Percentiles rank a stretch among this genome's conserved stretches.
These are phyloP conservation scores for Ahaetulla prasina DNA, from an alignment of 2,113 vertebrate genomes.

Conservation along the genomic window DNA sequence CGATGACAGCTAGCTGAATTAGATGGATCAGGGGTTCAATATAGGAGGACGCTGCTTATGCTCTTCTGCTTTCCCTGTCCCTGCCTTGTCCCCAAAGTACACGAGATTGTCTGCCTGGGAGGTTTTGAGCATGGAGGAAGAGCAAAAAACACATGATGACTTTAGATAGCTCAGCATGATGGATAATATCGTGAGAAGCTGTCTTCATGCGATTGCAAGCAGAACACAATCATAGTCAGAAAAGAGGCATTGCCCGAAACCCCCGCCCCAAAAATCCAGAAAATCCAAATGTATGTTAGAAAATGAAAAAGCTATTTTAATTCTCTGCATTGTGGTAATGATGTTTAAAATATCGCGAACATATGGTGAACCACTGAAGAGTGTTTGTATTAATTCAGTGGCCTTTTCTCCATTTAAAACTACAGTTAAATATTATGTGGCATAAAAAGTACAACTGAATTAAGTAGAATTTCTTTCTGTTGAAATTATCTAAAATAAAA, in stretches of 20 bases:
- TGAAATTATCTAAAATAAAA: neutral
- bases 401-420: neutral
- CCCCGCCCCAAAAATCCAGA: neutral
- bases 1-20: neutral
- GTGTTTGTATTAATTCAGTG: neutral
- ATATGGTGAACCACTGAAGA: constrained; percentile 1
- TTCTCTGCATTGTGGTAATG: neutral
- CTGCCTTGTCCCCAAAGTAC: neutral
- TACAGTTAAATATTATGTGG: neutral
- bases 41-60: neutral
- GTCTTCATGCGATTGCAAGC: neutral
- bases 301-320: neutral
- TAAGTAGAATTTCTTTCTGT: neutral
- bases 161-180: neutral
- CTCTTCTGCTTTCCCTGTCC: neutral
- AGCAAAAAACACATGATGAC: neutral
- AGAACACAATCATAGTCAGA: neutral
- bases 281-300: neutral
- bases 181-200: neutral
- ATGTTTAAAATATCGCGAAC: neutral
- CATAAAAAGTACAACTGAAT: neutral
- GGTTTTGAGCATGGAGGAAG: neutral
- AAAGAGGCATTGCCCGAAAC: neutral
- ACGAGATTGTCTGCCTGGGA: neutral
- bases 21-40: neutral